Evolutionary conservation across 1,140 invertebrate species (phyloP).

Genomic region (Anastrepha obliqua): DNA sequence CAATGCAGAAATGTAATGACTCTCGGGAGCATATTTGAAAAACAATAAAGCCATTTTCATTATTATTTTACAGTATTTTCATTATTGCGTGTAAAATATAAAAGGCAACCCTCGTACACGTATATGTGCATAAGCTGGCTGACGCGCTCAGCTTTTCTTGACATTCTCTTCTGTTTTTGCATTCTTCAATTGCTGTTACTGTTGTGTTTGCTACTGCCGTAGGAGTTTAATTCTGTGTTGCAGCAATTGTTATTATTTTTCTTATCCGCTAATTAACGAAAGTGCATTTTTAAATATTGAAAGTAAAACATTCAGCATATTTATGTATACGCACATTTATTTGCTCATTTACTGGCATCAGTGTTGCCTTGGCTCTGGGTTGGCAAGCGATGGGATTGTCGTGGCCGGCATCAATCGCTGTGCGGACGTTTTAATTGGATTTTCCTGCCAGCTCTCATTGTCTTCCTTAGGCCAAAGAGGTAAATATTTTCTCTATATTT

Average conservation of each 20-base stretch:
- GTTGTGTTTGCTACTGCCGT: background rate
- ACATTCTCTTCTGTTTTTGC: background rate
- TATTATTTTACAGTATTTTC: too few relatives aligned
- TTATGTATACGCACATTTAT: background rate
- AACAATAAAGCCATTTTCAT: too few relatives aligned
- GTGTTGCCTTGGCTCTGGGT: background rate
- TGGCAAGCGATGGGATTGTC: background rate
- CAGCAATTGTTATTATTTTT: slow-evolving; percentile 34
- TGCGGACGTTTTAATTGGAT: slow-evolving; percentile 34
- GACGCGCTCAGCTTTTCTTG: background rate
- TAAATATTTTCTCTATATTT: slow-evolving; percentile 22
- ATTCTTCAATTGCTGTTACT: background rate
- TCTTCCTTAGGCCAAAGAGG: background rate
- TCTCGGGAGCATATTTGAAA: too few relatives aligned
- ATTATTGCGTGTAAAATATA: too few relatives aligned
- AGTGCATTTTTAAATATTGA: slow-evolving; percentile 39
- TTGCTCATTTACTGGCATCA: background rate
- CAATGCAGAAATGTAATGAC: too few relatives aligned
- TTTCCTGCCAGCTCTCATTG: background rate
- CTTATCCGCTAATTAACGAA: slow-evolving; percentile 48
- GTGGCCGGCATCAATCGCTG: slow-evolving; percentile 19
- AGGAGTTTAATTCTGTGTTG: background rate
- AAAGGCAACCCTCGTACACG: background rate
- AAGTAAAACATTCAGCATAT: slow-evolving; percentile 23
- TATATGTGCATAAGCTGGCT: background rate